phyloP scores from a whole-genome alignment of 1,140 invertebrate species.

The Melipona quadrifasciata region DNA sequence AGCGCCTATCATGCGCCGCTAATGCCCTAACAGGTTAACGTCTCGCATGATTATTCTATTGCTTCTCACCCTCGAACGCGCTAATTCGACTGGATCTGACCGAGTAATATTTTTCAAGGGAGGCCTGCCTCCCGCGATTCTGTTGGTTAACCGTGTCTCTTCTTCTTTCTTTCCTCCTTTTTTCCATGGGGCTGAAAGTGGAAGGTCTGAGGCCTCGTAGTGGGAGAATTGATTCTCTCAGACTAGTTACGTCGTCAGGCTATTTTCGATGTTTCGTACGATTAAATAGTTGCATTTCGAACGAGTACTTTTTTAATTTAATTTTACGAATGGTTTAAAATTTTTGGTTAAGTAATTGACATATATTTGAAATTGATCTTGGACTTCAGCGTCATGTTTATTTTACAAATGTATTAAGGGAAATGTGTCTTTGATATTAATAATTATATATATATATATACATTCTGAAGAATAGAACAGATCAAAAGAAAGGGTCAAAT shows the following conservation, averaged over 20 bases:
- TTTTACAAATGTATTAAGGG: too few species aligned
- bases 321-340: too few species aligned
- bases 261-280: too few species aligned
- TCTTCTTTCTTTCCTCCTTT: background rate
- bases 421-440: background rate
- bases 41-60: conserved; percentile 72
- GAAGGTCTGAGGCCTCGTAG: background rate
- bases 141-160: background rate
- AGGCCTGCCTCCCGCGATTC: background rate
- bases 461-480: too few species aligned
- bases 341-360: too few species aligned
- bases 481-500: too few species aligned
- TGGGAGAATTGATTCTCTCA: background rate
- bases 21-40: conserved; percentile 80
- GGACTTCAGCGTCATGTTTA: too few species aligned
- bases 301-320: background rate
- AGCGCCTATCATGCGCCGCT: conserved; percentile 80
- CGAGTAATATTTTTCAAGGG: conserved; percentile 52
- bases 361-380: too few species aligned
- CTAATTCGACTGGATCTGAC: conserved; percentile 57
- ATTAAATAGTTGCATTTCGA: background rate
- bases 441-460: background rate
- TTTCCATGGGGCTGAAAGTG: background rate
- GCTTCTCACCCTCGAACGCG: conserved; percentile 58
- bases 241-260: too few species aligned